These are phyloP conservation scores for Hepsetus odoe DNA, from an alignment of 2,113 vertebrate species.

Conservation along the genomic window DNA sequence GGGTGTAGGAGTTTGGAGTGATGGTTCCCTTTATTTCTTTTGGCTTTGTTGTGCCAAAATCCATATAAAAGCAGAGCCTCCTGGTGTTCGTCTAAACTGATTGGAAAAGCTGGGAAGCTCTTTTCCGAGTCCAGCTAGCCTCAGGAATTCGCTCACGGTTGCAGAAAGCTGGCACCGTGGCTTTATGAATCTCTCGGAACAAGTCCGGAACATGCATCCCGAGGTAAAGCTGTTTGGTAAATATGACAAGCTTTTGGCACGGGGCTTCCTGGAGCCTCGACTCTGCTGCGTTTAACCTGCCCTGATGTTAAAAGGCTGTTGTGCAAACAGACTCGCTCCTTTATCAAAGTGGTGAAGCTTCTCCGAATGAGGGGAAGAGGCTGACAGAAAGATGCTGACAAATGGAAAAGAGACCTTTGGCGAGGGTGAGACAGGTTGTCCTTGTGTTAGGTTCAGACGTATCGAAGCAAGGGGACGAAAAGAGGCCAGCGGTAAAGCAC, in stretches of 20 bases:
- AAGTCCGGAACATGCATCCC: conserved; percentile 43
- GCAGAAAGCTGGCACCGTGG: conserved; percentile 37
- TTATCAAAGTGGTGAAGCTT: conserved; percentile 28
- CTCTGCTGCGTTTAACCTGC: conserved; percentile 9
- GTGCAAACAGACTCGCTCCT: conserved; percentile 36
- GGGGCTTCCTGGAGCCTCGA: conserved; percentile 8
- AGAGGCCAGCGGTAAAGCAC: conserved; percentile 13
- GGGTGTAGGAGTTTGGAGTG: not conserved
- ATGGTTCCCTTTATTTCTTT: not conserved
- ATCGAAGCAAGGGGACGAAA: conserved; percentile 7
- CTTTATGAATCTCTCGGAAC: conserved; percentile 31
- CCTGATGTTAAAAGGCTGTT: conserved; percentile 35
- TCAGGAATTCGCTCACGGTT: conserved; percentile 26
- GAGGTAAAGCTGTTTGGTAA: conserved; percentile 45
- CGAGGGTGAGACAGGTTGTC: conserved; percentile 16
- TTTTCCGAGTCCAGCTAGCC: not conserved
- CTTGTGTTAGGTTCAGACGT: conserved; percentile 12
- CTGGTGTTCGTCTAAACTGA: conserved; percentile 20
- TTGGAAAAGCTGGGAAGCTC: conserved; percentile 1
- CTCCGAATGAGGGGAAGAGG: conserved; percentile 8
- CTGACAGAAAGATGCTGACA: conserved; percentile 40
- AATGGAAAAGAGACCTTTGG: conserved; percentile 11
- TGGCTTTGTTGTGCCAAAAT: not conserved
- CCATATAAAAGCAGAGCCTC: conserved; percentile 7
- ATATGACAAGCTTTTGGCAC: conserved; percentile 51